Conservation (phyloP, 2,797 vertebrate species). For the Takifugu ocellatus region DNA sequence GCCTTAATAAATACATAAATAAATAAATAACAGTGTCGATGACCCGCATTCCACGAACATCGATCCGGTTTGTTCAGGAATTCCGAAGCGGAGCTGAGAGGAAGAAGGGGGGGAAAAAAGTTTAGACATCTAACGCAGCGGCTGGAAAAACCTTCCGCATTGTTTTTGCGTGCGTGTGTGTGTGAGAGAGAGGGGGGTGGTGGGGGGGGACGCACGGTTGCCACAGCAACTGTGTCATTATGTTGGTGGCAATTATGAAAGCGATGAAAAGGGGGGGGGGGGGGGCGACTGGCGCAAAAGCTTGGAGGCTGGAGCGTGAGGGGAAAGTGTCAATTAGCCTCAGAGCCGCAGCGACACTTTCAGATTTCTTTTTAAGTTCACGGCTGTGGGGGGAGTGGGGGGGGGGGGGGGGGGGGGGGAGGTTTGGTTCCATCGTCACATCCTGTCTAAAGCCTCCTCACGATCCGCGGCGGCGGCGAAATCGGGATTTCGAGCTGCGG, state of each 20-base stretch:
- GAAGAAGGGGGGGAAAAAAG: too few species aligned
- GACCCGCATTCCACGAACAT: too few species aligned
- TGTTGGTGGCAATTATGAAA: conserved; percentile 82
- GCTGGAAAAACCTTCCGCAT: too few species aligned
- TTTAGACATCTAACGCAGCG: too few species aligned
- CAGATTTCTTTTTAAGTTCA: conserved; percentile 25
- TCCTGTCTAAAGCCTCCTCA: not conserved
- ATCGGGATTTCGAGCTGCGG: not conserved
- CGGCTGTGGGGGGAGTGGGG: not conserved
- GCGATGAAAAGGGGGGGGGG: conserved; percentile 63
- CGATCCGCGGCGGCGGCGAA: conserved; percentile 3
- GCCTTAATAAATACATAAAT: too few species aligned
- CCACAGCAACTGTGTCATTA: conserved; percentile 84
- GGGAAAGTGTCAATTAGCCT: conserved; percentile 62
- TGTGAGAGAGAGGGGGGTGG: conserved; percentile 2
- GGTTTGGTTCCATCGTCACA: conserved; percentile 15
- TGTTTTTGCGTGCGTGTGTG: conserved; percentile 5
- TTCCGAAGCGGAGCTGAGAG: too few species aligned
- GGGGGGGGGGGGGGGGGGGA: not conserved
- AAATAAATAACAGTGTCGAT: too few species aligned
- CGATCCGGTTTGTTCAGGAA: too few species aligned
- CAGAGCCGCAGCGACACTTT: conserved; percentile 35
- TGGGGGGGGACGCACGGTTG: conserved; percentile 65
- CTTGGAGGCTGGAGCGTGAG: conserved; percentile 59
- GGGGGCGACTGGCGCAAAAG: conserved; percentile 50